Base-by-base conservation (phyloP, 2,888 invertebrate genomes). In the Hydropsyche betteni region DNA sequence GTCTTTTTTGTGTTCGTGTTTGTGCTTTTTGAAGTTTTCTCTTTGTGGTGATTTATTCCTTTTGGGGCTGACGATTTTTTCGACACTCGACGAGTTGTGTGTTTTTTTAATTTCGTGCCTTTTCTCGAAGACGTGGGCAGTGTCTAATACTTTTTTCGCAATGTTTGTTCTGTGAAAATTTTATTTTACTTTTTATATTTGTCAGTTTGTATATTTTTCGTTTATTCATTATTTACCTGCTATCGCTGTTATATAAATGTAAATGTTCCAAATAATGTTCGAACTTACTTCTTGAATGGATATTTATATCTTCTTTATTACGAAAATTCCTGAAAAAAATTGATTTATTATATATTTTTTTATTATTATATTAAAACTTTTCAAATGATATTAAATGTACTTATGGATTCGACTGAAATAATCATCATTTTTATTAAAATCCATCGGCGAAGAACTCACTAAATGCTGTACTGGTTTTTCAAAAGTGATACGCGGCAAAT, bases 361-460 rank as follows among this genome's bases (percentile, higher is more conserved):
- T n/a, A n/a, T 12, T 6, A 10, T 53, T 53, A 5, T 53, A 53
- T 1, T 14, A n/a, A 53, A 53, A 53, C 14, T 2, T 10, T 53
- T 53, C 51, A 2, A 51, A 8, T 51, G 1, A 24, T 24, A 24
- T 24, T 24, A 2, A 2, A 24, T 24, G 2, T 24, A 64, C 64
- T 34, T 36, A 7, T 64, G 7, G 14, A 36, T 64, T 8, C 10
- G 64, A 64, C 36, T 12, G 34, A 33, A 10, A 12, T 38, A 38
- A 61, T 61, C 61, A 8, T 24, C 34, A 14, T 51, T 52, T 38
- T 44, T 36, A 44, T 33, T 64, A 6, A 24, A 33, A 16, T 68
- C 69, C 2, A 74, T 44, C 8, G 76, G 76, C 4, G 74, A 34
- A 10, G 77, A 69, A 51, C 71, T 78, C 44, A 78, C 76, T 6